These are phyloP conservation scores for Trissoscelio sp. DNA, from an alignment of 2,888 invertebrate genomes.

Conservation along the genomic window DNA sequence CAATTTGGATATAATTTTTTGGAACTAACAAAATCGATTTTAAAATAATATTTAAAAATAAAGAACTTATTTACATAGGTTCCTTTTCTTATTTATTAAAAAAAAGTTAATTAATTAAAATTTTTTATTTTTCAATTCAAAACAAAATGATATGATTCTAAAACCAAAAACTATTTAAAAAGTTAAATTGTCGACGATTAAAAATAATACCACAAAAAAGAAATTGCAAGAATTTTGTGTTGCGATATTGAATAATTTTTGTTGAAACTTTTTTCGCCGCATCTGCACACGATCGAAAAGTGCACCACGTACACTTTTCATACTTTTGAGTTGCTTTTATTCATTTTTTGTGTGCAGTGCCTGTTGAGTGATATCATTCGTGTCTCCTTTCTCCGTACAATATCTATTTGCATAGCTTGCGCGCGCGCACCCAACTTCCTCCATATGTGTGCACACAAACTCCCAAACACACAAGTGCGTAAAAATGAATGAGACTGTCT, in stretches of 20 bases:
- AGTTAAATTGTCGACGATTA: not conserved
- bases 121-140: too few species aligned
- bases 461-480: too few species aligned
- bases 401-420: constrained; percentile 63
- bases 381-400: constrained; percentile 55
- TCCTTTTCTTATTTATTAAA: too few species aligned
- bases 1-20: too few species aligned
- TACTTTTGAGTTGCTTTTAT: constrained; percentile 39
- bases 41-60: too few species aligned
- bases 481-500: constrained; percentile 40
- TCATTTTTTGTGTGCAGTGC: constrained; percentile 42
- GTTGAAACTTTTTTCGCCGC: not conserved
- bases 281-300: constrained; percentile 25
- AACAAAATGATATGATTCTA: too few species aligned
- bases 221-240: not conserved
- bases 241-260: constrained; percentile 8
- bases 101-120: too few species aligned
- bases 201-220: not conserved
- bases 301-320: constrained; percentile 35
- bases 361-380: constrained; percentile 62
- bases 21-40: too few species aligned
- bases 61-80: too few species aligned
- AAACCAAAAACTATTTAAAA: too few species aligned
- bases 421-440: constrained; percentile 12
- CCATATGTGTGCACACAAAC: not conserved